Evolutionary conservation across 2,797 vertebrate species (phyloP).

Genomic region (Lateolabrax maculatus): DNA sequence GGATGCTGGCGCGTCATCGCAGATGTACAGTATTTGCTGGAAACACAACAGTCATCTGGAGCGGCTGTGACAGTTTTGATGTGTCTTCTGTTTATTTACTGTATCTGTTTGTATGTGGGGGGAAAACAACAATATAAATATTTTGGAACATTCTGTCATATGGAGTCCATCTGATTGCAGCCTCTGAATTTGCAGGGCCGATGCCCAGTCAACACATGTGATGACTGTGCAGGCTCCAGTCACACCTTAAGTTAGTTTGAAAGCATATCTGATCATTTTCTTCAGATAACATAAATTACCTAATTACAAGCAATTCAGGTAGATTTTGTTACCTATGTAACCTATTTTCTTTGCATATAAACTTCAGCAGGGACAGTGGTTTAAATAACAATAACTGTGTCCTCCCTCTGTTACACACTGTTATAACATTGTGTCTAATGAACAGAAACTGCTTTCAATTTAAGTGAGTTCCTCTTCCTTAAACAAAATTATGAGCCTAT

Average conservation of each 20-base stretch:
- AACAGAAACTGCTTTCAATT: slow-evolving; percentile 13
- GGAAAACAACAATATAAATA: slow-evolving; percentile 34
- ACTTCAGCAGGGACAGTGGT: not conserved
- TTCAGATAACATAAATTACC: no score
- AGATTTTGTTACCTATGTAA: not conserved
- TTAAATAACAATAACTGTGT: not conserved
- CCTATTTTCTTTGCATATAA: not conserved
- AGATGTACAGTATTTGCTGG: slow-evolving; percentile 41
- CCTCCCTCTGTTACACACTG: no score
- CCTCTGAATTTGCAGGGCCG: not conserved
- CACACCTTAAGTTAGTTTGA: not conserved
- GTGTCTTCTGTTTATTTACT: slow-evolving; percentile 43
- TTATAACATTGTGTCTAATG: not conserved
- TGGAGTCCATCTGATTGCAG: slow-evolving; percentile 37
- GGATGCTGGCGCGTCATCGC: slow-evolving; percentile 29
- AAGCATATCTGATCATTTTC: not conserved
- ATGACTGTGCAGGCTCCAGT: not conserved
- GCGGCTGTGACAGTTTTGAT: slow-evolving; percentile 34
- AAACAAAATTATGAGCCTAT: slow-evolving; percentile 5
- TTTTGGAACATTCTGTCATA: slow-evolving; percentile 37
- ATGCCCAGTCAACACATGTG: not conserved
- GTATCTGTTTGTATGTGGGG: slow-evolving; percentile 34
- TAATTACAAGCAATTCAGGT: not conserved
- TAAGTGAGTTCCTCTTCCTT: not conserved
- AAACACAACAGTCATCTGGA: slow-evolving; percentile 50